Evolutionary conservation across 2,888 invertebrate species (phyloP).

Genomic region (Sinopyrophorus schimmeli): DNA sequence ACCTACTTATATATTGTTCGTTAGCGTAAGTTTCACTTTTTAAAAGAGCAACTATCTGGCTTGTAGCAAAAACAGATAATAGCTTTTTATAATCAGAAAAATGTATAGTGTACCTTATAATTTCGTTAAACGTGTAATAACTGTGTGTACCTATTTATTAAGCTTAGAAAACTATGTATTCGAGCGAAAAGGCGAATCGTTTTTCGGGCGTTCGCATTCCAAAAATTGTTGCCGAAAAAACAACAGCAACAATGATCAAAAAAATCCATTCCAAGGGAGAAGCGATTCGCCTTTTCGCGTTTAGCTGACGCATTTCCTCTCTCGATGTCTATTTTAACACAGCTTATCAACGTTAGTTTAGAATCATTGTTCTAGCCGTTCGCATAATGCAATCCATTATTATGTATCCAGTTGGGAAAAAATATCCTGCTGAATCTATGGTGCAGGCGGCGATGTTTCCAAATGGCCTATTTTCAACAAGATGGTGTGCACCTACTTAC

Average conservation of each 20-base stretch:
- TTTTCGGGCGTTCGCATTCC: no score
- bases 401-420: constrained; percentile 48
- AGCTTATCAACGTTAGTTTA: constrained; percentile 44
- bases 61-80: constrained; percentile 6
- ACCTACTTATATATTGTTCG: constrained; percentile 20
- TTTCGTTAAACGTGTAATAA: background rate
- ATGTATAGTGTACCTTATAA: background rate
- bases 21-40: constrained; percentile 26
- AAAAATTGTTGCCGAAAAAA: no score
- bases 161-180: no score
- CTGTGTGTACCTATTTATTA: no score
- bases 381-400: constrained; percentile 44
- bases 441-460: constrained; percentile 55
- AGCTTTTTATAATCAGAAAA: constrained; percentile 15
- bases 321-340: constrained; percentile 25
- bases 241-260: no score
- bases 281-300: no score
- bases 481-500: constrained; percentile 42
- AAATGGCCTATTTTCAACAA: constrained; percentile 53
- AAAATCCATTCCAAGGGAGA: no score
- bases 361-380: constrained; percentile 46
- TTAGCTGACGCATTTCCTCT: constrained; percentile 11
- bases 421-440: constrained; percentile 53
- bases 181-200: no score
- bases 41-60: constrained; percentile 24